Evolutionary conservation across 2,888 invertebrate genomes (phyloP).

Genomic region (Salpingus planirostris): DNA sequence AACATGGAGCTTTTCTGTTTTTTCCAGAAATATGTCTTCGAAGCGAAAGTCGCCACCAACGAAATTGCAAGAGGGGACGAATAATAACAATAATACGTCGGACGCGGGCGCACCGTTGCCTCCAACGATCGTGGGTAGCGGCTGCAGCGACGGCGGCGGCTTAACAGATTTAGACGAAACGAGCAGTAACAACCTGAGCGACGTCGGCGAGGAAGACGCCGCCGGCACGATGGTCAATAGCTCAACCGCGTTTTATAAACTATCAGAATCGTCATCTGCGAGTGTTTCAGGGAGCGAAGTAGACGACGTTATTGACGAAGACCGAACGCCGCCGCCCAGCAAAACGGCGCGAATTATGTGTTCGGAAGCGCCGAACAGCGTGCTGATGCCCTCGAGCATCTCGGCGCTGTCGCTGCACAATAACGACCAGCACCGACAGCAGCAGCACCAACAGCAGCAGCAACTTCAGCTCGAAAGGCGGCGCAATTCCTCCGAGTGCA

Average conservation of each 20-base stretch:
- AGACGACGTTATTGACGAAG: conserved; percentile 39
- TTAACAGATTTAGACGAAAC: conserved; percentile 47
- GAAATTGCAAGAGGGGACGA: conserved; percentile 71
- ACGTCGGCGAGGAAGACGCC: conserved; percentile 50
- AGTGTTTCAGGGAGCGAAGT: conserved; percentile 42
- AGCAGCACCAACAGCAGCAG: no score
- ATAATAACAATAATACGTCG: conserved; percentile 36
- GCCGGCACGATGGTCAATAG: conserved; percentile 30
- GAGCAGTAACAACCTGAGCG: conserved; percentile 53
- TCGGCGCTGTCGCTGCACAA: conserved; percentile 46
- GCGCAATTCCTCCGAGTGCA: conserved; percentile 60
- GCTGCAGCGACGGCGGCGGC: conserved; percentile 52
- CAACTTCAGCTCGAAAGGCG: conserved; percentile 41
- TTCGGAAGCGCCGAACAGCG: conserved; percentile 24
- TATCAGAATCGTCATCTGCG: conserved; percentile 39
- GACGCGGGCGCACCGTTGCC: conserved; percentile 30
- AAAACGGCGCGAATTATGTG: conserved; percentile 39
- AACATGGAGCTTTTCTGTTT: conserved; percentile 21
- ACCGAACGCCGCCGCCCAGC: conserved; percentile 36
- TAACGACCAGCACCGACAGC: conserved; percentile 33
- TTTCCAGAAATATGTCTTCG: conserved; percentile 89
- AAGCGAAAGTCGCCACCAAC: conserved; percentile 94
- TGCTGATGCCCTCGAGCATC: conserved; percentile 32
- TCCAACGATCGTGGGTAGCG: conserved; percentile 31
- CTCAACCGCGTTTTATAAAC: conserved; percentile 37